phyloP scores from a whole-genome alignment of 1,140 invertebrate species.

The Akabosia matsudoensis region DNA sequence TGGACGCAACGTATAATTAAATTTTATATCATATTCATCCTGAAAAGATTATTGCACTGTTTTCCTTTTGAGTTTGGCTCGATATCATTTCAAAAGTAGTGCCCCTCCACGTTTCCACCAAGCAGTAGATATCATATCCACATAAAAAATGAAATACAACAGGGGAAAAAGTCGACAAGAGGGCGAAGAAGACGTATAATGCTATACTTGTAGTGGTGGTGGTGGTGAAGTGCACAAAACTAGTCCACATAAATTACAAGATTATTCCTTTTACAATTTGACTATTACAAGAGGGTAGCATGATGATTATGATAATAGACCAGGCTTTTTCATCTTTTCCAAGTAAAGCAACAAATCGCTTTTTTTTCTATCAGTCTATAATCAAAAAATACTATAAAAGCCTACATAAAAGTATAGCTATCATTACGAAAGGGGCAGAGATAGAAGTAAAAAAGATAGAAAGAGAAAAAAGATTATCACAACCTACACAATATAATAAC shows the following conservation, averaged over 20 bases:
- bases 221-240: constrained; percentile 12
- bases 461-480: constrained; percentile 2
- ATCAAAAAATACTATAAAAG: constrained; percentile 22
- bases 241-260: constrained; percentile 25
- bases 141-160: no score
- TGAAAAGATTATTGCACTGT: not conserved
- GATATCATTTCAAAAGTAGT: not conserved
- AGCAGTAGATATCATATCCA: not conserved
- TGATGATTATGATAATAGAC: constrained; percentile 18
- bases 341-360: constrained; percentile 18
- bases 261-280: constrained; percentile 17
- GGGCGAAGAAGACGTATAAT: no score
- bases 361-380: constrained; percentile 15
- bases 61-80: not conserved
- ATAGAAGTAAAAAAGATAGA: not conserved
- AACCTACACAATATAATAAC: constrained; percentile 20
- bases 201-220: no score
- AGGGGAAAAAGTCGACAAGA: not conserved
- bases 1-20: constrained; percentile 15
- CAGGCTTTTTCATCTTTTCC: constrained; percentile 1
- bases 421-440: not conserved
- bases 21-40: constrained; percentile 21
- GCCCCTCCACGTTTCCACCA: not conserved
- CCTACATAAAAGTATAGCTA: not conserved
- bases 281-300: constrained; percentile 14